These are phyloP conservation scores for Catharus minimus DNA, from an alignment of 2,113 vertebrate species.

Conservation along the genomic window DNA sequence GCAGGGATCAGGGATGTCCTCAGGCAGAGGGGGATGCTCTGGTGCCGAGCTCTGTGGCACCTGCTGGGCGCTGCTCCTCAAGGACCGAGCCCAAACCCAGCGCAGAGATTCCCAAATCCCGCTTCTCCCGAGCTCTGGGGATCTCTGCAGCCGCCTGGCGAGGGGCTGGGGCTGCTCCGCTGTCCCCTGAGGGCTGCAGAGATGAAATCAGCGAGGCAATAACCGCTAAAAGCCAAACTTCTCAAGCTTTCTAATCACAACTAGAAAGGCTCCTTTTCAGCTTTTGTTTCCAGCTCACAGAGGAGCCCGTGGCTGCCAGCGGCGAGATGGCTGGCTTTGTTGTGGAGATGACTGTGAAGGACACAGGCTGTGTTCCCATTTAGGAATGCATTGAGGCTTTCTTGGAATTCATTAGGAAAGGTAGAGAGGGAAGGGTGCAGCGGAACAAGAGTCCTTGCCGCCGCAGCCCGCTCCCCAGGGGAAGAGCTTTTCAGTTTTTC, in stretches of 20 bases:
- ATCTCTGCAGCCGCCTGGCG: fast-evolving
- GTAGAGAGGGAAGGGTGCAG: slow-evolving; percentile 35
- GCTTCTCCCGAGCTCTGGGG: fast-evolving
- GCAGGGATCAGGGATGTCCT: neutral
- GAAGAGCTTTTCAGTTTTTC: neutral
- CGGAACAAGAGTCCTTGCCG: neutral
- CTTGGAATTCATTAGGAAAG: slow-evolving; percentile 59
- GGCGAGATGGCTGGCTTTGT: slow-evolving; percentile 30
- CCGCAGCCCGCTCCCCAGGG: neutral
- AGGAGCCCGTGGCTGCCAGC: slow-evolving; percentile 39
- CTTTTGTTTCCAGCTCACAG: slow-evolving; percentile 36
- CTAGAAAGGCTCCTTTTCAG: slow-evolving; percentile 34
- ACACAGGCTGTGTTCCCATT: neutral
- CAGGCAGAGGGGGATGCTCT: fast-evolving
- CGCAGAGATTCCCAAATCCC: fast-evolving
- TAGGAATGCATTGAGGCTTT: slow-evolving; percentile 29
- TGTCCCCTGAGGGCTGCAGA: neutral
- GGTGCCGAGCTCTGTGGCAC: fast-evolving
- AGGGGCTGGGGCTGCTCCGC: neutral
- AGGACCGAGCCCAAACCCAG: neutral
- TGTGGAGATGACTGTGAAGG: slow-evolving; percentile 26
- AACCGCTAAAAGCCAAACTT: slow-evolving; percentile 48
- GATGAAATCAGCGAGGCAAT: slow-evolving; percentile 18
- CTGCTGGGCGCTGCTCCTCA: neutral
- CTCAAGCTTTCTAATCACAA: slow-evolving; percentile 45